A percentile compares a stretch with the other conserved stretches of the same genome.
phyloP scores from a whole-genome alignment of 1,140 invertebrate genomes.

The Caenorhabditis inopinata region DNA sequence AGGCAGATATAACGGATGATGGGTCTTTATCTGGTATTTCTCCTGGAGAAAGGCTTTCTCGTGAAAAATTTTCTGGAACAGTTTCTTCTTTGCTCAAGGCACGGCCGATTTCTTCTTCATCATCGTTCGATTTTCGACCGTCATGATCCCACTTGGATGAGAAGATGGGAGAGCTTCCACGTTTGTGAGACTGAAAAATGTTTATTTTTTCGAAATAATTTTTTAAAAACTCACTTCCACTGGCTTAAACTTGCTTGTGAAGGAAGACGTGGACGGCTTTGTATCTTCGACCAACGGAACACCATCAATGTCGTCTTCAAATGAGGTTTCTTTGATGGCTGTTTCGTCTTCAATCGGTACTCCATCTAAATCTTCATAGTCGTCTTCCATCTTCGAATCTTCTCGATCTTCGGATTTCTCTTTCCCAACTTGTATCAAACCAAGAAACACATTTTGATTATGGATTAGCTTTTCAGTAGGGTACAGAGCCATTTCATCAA shows the following conservation, averaged over 20 bases:
- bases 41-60: constrained; percentile 11
- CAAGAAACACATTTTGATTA: constrained; percentile 86
- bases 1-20: background rate
- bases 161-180: background rate
- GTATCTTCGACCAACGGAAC: constrained; percentile 55
- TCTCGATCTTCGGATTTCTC: constrained; percentile 12
- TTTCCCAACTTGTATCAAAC: constrained; percentile 67
- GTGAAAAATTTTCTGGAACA: background rate
- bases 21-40: background rate
- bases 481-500: constrained; percentile 97
- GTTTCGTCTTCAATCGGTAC: background rate
- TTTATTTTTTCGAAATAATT: constrained; percentile 21
- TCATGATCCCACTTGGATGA: constrained; percentile 40
- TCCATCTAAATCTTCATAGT: constrained; percentile 55
- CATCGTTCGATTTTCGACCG: constrained; percentile 12
- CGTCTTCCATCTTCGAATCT: constrained; percentile 39
- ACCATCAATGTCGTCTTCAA: constrained; percentile 48
- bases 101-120: background rate
- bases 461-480: constrained; percentile 86
- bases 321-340: background rate
- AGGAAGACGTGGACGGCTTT: constrained; percentile 57
- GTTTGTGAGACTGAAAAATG: background rate
- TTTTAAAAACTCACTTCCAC: constrained; percentile 2
- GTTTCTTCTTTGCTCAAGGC: background rate
- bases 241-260: constrained; percentile 44